Evolutionary conservation across 2,113 vertebrate species (phyloP), one percentile per base, ranked within the genome.

Genomic region (Grammomys surdaster): DNA sequence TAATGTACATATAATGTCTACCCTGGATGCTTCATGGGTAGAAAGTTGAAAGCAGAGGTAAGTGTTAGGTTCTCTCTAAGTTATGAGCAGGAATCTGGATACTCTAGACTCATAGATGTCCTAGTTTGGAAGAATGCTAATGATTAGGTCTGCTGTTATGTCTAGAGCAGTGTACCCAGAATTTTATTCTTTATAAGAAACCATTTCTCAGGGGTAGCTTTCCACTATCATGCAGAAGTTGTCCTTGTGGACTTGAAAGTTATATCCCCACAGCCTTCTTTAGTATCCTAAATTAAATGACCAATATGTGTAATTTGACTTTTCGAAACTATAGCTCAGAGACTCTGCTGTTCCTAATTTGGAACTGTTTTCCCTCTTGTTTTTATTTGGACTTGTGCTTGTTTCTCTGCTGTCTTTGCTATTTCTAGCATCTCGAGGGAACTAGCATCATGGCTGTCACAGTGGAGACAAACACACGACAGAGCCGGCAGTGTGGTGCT

Each of bases 381-480:
- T 91, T 97, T 94, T 90, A 46, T 56, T 96, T 94, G 92, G 95
- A 91, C 78, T 54, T 70, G 78, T 72, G 56, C 70, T 70, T 73
- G 46, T 92, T 92, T 77, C 95, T 89, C 63, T 20, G 60, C 95
- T 91, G 75, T 69, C 7, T 9, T 56, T 85, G 94, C 97, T 98
- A 97, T 97, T 97, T 97, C 93, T 78, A 84, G 94, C 72, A 17
- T 72, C 95, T 95, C 75, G 13, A 54, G 94, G 95, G 96, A 97
- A 40, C 40, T 86, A 77, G 65, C 88, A 95, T 54, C 90, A 69
- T 33, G 69, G 96, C 94, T 96, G 96, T 95, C 87, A 97, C 22
- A 63, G 97, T 56, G 48, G 86, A 97, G 89, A 81, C 43, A 98
- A 98, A 97, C 51, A 98, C 63, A 95, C 75, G 96, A 94, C 93